phyloP scores from a whole-genome alignment of 1,140 invertebrate genomes.

The Drosophila carrolli region DNA sequence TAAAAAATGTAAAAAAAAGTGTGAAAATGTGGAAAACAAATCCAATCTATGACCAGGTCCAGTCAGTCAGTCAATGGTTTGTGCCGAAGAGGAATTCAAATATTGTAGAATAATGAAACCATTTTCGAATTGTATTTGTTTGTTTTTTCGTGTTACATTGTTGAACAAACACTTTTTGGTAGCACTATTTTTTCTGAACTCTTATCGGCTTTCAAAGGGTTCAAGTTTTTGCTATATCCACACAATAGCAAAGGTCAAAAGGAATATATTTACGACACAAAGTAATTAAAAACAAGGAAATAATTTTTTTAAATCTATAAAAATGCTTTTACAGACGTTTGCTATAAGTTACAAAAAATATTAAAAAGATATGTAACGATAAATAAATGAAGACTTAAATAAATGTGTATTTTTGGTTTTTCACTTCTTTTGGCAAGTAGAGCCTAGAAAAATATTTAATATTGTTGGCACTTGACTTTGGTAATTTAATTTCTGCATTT shows the following conservation, averaged over 20 bases:
- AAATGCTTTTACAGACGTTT: too few relatives aligned
- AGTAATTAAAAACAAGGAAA: not conserved
- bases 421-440: too few relatives aligned
- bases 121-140: slow-evolving; percentile 31
- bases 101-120: slow-evolving; percentile 60
- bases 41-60: slow-evolving; percentile 37
- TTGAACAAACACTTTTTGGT: slow-evolving; percentile 38
- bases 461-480: not conserved
- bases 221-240: slow-evolving; percentile 4
- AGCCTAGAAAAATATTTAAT: not conserved
- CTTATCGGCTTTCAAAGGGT: slow-evolving; percentile 44
- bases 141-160: slow-evolving; percentile 33
- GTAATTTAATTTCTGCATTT: slow-evolving; percentile 53
- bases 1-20: slow-evolving; percentile 17
- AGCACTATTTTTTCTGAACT: not conserved
- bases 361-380: not conserved
- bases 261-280: too few relatives aligned
- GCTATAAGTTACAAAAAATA: too few relatives aligned
- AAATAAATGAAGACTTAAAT: not conserved
- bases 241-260: not conserved
- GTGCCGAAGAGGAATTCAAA: slow-evolving; percentile 55
- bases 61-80: slow-evolving; percentile 31
- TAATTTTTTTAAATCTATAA: too few relatives aligned
- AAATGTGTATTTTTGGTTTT: too few relatives aligned
- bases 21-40: slow-evolving; percentile 35